Evolutionary conservation across 2,888 invertebrate species (phyloP).

Genomic region (Amblyjoppa fuscipennis): DNA sequence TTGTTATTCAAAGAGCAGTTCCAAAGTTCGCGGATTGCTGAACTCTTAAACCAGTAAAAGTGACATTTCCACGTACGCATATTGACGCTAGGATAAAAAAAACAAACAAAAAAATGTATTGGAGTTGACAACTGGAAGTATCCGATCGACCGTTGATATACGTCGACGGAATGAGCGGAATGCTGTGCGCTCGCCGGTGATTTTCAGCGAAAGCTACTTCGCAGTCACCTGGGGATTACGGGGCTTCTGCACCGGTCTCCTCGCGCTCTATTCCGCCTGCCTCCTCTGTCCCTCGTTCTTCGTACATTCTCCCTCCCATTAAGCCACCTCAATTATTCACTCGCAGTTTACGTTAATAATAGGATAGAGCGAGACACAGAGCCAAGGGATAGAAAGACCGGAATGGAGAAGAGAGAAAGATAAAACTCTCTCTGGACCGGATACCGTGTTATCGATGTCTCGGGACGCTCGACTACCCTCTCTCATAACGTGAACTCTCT

Average conservation of each 20-base stretch:
- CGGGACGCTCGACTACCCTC: conserved; percentile 11
- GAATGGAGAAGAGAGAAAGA: conserved; percentile 54
- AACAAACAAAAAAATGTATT: neutral
- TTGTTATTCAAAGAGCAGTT: no score
- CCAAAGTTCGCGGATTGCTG: neutral
- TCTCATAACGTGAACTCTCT: neutral
- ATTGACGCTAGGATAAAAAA: neutral
- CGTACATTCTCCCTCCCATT: conserved; percentile 82
- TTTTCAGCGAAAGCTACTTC: conserved; percentile 71
- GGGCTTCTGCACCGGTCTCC: conserved; percentile 63
- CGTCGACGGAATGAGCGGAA: neutral
- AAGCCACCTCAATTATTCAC: conserved; percentile 83
- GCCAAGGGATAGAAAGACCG: conserved; percentile 35
- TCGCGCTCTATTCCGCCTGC: conserved; percentile 63
- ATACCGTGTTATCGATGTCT: conserved; percentile 56
- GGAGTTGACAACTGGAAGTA: neutral
- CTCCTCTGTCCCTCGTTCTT: conserved; percentile 71
- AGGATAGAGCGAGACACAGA: conserved; percentile 71
- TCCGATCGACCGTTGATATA: conserved; percentile 6
- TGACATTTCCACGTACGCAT: neutral
- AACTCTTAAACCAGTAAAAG: neutral
- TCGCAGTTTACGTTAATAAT: conserved; percentile 83
- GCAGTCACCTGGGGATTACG: conserved; percentile 79
- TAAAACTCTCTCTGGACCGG: conserved; percentile 43
- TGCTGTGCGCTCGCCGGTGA: neutral